phyloP scores from a whole-genome alignment of 2,113 vertebrate species.

The Sceloporus undulatus region DNA sequence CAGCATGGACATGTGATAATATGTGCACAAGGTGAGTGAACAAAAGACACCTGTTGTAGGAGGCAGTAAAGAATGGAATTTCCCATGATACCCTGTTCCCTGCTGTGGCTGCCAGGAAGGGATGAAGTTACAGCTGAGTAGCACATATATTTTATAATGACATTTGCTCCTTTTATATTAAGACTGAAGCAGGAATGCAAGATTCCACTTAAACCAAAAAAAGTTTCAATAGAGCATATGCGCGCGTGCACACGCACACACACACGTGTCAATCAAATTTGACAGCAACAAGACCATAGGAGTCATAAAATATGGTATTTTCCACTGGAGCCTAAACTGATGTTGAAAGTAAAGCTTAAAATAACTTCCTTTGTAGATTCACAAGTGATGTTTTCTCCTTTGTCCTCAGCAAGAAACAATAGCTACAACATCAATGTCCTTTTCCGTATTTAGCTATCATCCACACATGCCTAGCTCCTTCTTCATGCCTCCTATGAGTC shows the following conservation, averaged over 20 bases:
- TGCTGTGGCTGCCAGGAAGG: conserved; percentile 66
- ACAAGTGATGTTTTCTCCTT: conserved; percentile 8
- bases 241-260: too few relatives aligned
- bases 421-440: not conserved
- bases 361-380: not conserved
- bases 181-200: conserved; percentile 18
- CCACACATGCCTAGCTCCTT: not conserved
- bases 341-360: conserved; percentile 4
- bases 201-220: rapidly evolving
- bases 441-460: not conserved
- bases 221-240: not conserved
- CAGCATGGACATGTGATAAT: conserved; percentile 34
- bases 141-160: conserved; percentile 9
- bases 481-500: not conserved
- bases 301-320: not conserved
- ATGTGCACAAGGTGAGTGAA: conserved; percentile 53
- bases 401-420: not conserved
- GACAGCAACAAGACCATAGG: not conserved
- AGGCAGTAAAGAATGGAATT: conserved; percentile 61
- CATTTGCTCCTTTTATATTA: conserved; percentile 36
- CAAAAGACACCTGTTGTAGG: conserved; percentile 77
- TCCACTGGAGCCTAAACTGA: not conserved
- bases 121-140: not conserved
- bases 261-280: conserved; percentile 10
- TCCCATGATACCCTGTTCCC: conserved; percentile 65